Evolutionary conservation across 2,888 invertebrate species (phyloP), one percentile per base, ranked within the genome.

Genomic region (Halocaridina rubra): DNA sequence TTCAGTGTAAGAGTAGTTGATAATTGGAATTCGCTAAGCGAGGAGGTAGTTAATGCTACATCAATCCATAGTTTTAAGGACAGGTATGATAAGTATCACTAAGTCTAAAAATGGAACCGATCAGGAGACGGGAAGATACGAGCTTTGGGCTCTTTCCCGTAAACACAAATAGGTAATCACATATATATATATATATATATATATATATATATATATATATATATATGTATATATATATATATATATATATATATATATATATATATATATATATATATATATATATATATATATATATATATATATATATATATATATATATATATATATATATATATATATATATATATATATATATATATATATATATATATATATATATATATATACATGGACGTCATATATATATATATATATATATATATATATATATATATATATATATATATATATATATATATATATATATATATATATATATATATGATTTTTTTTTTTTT

Each of bases 391-490:
- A n/a, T n/a, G n/a, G n/a, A n/a, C n/a, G n/a, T n/a, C n/a, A n/a
- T n/a, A 33, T 5, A 7, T 2, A 3, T 24, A 29, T 74, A 74
- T 74, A 7, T 74, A 39, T 74, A 27, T 74, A 74, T 74, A 27
- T 74, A 74, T 74, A 74, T 74, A 39, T 32, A 39, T 57, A 57
- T 57, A 57, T 57, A 57, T 69, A 30, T 69, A 30, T 69, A 30
- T 69, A 30, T 69, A 24, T 29, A 29, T 30, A 29, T 69, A 30
- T 30, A 69, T 69, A 24, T 29, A 24, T 24, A 24, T 69, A 29
- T 24, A 29, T 69, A 10, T 69, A 13, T 69, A 16, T 69, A 27
- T 69, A 29, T 69, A 5, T 69, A 24, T 69, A 24, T 69, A 24
- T 27, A n/a, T n/a, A n/a, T n/a, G n/a, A n/a, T n/a, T n/a, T n/a